Conservation (phyloP, 2,113 vertebrate species). For the Heliornis fulica region DNA sequence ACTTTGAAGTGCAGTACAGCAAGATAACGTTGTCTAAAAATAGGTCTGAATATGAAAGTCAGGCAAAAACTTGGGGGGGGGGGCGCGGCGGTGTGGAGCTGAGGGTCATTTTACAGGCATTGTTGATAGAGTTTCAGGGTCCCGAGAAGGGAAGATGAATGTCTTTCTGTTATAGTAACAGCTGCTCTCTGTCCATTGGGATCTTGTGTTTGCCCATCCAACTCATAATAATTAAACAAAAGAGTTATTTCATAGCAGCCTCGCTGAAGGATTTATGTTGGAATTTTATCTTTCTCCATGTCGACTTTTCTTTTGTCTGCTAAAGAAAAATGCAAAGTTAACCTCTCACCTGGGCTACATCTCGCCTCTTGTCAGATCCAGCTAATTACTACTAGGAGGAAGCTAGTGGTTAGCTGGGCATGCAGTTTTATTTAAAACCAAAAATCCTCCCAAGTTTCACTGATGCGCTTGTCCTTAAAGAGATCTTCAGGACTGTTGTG, state of each 20-base stretch:
- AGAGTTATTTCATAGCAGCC: slow-evolving; percentile 67
- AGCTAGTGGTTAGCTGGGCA: not conserved
- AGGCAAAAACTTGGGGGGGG: slow-evolving; percentile 15
- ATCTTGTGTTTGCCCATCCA: slow-evolving; percentile 63
- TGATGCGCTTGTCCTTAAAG: not conserved
- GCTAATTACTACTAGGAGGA: not conserved
- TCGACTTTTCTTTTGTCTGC: not conserved
- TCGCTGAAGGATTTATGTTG: slow-evolving; percentile 15
- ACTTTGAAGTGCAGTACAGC: not conserved
- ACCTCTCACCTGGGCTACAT: not conserved
- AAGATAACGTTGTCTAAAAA: slow-evolving; percentile 73
- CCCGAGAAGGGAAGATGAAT: slow-evolving; percentile 58
- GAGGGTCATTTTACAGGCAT: slow-evolving; percentile 60
- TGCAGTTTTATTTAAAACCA: not conserved
- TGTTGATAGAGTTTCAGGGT: slow-evolving; percentile 72
- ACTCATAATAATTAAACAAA: slow-evolving; percentile 70
- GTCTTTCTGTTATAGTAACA: slow-evolving; percentile 74
- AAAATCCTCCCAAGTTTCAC: not conserved
- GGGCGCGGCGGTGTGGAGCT: not conserved
- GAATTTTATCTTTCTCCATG: slow-evolving; percentile 40
- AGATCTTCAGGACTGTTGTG: not conserved
- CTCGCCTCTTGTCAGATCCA: not conserved
- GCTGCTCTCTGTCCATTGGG: slow-evolving; percentile 78
- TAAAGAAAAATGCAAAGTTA: slow-evolving; percentile 11
- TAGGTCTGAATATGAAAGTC: slow-evolving; percentile 70